Conservation (phyloP, 53 echinoderm and acorn worm genomes). For the Antedon mediterranea region DNA sequence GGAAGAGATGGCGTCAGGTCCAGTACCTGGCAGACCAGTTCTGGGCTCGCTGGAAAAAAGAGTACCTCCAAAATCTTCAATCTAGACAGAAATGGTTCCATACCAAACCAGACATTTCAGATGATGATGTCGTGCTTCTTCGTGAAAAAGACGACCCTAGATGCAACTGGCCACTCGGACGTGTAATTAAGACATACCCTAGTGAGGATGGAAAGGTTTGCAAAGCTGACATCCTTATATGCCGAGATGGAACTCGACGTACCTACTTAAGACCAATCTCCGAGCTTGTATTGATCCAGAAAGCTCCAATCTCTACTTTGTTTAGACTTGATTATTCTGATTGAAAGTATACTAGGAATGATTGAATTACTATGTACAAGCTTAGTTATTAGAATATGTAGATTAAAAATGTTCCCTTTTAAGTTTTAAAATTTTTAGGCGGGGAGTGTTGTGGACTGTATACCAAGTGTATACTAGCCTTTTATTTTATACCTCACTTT, state of each 20-base stretch:
- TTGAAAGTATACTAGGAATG: background rate
- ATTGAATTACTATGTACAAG: too few species aligned
- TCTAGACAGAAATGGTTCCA: background rate
- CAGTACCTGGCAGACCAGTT: slow-evolving; percentile 35
- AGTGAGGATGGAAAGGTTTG: slow-evolving; percentile 19
- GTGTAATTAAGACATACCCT: slow-evolving; percentile 1
- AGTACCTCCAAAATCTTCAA: slow-evolving; percentile 23
- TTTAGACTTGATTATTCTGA: background rate
- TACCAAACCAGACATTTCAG: background rate
- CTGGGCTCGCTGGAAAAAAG: slow-evolving; percentile 32
- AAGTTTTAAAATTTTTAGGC: background rate
- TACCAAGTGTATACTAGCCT: background rate
- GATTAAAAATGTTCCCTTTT: too few species aligned
- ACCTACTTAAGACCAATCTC: slow-evolving; percentile 4
- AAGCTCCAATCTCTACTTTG: background rate
- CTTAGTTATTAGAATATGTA: too few species aligned
- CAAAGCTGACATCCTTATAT: slow-evolving; percentile 2
- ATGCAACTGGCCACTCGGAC: slow-evolving; percentile 25
- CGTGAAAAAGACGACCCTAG: slow-evolving; percentile 13
- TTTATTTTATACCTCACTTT: too few species aligned
- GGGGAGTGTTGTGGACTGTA: background rate
- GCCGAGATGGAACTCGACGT: background rate
- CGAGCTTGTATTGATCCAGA: background rate
- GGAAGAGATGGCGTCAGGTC: slow-evolving; percentile 30
- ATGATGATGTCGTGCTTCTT: slow-evolving; percentile 25